A percentile compares a stretch with the other conserved stretches of the same genome.
These are phyloP conservation scores for Siniperca knerii DNA, from an alignment of 2,113 vertebrate genomes.

Conservation along the genomic window DNA sequence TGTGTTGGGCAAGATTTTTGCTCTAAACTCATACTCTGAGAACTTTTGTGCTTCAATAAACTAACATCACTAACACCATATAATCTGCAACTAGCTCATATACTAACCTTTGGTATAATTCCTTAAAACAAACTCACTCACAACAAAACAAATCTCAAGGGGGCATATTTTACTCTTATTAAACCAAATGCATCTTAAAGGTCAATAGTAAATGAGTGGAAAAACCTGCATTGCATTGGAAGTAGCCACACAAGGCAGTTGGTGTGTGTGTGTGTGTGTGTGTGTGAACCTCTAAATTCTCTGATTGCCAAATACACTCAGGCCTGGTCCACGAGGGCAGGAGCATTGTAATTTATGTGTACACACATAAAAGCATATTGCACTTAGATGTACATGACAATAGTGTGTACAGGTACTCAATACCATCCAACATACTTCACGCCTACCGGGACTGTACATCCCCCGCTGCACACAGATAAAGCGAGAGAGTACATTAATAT, in stretches of 20 bases:
- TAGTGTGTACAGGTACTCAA: constrained; percentile 16
- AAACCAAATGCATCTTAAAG: constrained; percentile 40
- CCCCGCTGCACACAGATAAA: constrained; percentile 24
- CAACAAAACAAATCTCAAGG: constrained; percentile 22
- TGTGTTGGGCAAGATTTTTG: constrained; percentile 11
- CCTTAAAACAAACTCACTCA: constrained; percentile 35
- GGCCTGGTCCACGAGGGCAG: constrained; percentile 8
- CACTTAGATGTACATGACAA: constrained; percentile 60
- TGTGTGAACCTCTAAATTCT: constrained; percentile 14
- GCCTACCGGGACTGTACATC: not conserved
- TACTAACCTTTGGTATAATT: constrained; percentile 62
- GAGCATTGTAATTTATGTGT: constrained; percentile 19
- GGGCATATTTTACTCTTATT: constrained; percentile 10
- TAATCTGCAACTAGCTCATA: constrained; percentile 16
- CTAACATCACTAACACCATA: not conserved
- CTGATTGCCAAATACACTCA: not conserved
- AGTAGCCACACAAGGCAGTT: constrained; percentile 41
- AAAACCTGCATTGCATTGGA: constrained; percentile 22
- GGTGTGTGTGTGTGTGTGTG: not conserved
- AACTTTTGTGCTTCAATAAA: constrained; percentile 17
- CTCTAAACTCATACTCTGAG: not conserved
- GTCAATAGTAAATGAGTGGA: constrained; percentile 9
- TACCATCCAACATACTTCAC: constrained; percentile 20
- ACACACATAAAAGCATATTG: constrained; percentile 65
- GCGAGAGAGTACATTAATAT: constrained; percentile 24